Evolutionary conservation across 2,888 invertebrate species (phyloP).

Genomic region (Drosophila robusta): DNA sequence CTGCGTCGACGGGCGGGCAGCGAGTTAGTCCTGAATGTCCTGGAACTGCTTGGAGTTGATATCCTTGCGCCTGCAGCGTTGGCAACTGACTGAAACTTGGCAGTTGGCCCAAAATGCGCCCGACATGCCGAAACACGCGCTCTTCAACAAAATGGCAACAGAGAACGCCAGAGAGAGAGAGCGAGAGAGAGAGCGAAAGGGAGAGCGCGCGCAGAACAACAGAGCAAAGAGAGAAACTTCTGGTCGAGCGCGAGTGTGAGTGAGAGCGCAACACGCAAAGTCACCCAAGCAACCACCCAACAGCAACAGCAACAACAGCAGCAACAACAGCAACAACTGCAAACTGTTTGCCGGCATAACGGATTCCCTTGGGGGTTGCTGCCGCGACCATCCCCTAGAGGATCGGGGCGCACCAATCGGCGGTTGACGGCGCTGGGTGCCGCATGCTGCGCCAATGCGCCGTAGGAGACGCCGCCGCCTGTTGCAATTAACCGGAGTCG

Average conservation of each 20-base stretch:
- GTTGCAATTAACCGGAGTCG: slow-evolving; percentile 74
- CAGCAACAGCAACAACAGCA: slow-evolving; percentile 8
- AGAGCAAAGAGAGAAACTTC: neutral
- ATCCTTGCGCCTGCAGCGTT: slow-evolving; percentile 83
- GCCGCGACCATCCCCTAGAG: slow-evolving; percentile 69
- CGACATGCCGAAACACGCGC: slow-evolving; percentile 51
- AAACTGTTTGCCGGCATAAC: slow-evolving; percentile 8
- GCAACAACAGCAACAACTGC: slow-evolving; percentile 14
- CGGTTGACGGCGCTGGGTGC: slow-evolving; percentile 70
- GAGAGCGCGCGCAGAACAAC: slow-evolving; percentile 17
- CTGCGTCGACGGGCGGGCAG: neutral
- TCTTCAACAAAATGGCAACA: slow-evolving; percentile 67
- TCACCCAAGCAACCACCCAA: slow-evolving; percentile 60
- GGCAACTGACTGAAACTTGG: slow-evolving; percentile 76
- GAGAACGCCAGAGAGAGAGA: no score
- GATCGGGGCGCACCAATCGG: slow-evolving; percentile 76
- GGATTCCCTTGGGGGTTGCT: slow-evolving; percentile 70
- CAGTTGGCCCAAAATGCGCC: slow-evolving; percentile 56
- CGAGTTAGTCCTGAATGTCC: neutral
- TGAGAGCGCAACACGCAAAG: neutral
- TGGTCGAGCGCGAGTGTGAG: neutral
- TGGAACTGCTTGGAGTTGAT: slow-evolving; percentile 28
- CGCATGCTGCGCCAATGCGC: slow-evolving; percentile 67
- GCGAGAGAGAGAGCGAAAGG: slow-evolving; percentile 11
- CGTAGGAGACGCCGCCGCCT: slow-evolving; percentile 59